A percentile compares a stretch with the other conserved stretches of the same genome.
phyloP scores from a whole-genome alignment of 2,888 invertebrate species.

The Tinea trinotella region DNA sequence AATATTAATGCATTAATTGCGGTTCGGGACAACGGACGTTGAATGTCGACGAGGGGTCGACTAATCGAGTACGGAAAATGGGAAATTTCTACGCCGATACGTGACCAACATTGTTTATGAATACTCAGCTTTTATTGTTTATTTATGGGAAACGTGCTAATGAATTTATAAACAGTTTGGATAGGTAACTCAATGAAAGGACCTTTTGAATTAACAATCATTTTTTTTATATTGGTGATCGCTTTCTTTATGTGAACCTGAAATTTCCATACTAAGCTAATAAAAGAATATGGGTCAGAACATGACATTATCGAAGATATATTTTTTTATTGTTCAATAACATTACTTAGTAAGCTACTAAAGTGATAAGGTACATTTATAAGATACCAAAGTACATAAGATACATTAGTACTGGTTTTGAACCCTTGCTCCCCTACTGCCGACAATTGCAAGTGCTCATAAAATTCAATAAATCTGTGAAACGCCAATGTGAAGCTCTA shows the following conservation, averaged over 20 bases:
- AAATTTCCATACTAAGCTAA: no score
- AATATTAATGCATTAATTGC: slow-evolving; percentile 17
- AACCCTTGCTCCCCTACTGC: slow-evolving; percentile 56
- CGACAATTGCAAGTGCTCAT: slow-evolving; percentile 42
- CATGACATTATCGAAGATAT: no score
- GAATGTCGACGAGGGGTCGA: slow-evolving; percentile 10
- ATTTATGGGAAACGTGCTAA: slow-evolving; percentile 1
- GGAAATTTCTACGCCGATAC: slow-evolving; percentile 3
- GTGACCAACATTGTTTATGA: slow-evolving; percentile 1
- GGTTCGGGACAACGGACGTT: slow-evolving; percentile 6
- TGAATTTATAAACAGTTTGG: slow-evolving; percentile 2
- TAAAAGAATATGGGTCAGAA: no score
- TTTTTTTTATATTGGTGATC: no score
- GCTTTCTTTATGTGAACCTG: no score
- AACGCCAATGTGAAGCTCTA: slow-evolving; percentile 44
- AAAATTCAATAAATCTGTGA: slow-evolving; percentile 61
- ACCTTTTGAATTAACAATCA: background rate
- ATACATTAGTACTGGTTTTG: no score
- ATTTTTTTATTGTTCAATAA: no score
- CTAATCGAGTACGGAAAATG: slow-evolving; percentile 13
- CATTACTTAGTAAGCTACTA: no score
- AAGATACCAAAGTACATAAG: no score
- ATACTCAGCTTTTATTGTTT: slow-evolving; percentile 2
- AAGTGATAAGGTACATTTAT: no score
- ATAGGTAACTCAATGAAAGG: background rate